Evolutionary conservation across 2,888 invertebrate genomes (phyloP), one percentile per base, ranked within the genome.

Genomic region (Troglohyphantes excavatus): DNA sequence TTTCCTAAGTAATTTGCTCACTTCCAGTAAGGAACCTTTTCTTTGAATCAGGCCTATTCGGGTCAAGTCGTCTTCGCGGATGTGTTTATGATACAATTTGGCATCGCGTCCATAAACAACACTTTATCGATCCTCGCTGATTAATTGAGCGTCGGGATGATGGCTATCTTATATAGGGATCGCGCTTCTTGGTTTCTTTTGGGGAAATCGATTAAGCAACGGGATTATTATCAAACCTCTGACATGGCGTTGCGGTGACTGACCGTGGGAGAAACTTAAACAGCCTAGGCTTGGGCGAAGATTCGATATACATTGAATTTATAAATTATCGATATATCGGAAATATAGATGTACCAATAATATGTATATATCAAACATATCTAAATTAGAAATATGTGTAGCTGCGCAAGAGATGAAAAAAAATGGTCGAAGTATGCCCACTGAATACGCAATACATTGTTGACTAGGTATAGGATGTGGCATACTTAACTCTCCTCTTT

Each of bases 31-130:
- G 53, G n/a, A 53, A 53, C 17, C 53, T 13, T 53, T 53, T 53
- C 53, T 53, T 53, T 5, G 53, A 53, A n/a, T n/a, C 9, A 17
- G 17, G 13, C n/a, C 27, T 19, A n/a, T 19, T 33, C 17, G 68
- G 59, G 29, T 33, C 26, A 61, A 43, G 33, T 63, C 21, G 21
- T 63, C 19, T 33, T 39, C 76, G 33, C 29, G n/a, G 26, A 5
- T n/a, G 21, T 78, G 78, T 78, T 78, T 78, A 78, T 39, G 63
- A 23, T 21, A 65, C 65, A 68, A 68, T 68, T 68, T 68, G 27
- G 68, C 68, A 68, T 68, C 43, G 65, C 17, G 39, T 9, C 65
- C 78, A 65, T 78, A 78, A 78, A 78, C 33, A 39, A 21, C 17
- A 33, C 65, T 63, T 78, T 78, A 78, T 78, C 78, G 43, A 63